Percentiles rank a stretch among this genome's conserved stretches.
phyloP scores from a whole-genome alignment of 2,113 vertebrate species.

The Oreochromis spilurus region DNA sequence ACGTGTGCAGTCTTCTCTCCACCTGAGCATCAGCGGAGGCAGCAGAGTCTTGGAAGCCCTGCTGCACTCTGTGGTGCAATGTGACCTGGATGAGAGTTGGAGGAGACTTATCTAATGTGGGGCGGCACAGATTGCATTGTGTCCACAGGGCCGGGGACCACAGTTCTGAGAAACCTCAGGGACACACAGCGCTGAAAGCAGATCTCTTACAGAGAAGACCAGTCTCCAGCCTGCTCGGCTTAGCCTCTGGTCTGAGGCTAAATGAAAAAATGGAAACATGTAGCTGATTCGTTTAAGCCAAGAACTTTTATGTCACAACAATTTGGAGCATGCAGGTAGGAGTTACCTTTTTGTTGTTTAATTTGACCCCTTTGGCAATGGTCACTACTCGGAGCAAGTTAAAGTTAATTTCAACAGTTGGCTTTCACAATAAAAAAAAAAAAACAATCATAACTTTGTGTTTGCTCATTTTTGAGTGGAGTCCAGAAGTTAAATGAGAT shows the following conservation, averaged over 20 bases:
- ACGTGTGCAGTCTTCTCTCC: background rate
- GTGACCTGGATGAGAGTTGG: slow-evolving; percentile 53
- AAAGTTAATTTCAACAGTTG: background rate
- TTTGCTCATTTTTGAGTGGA: background rate
- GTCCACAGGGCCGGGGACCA: slow-evolving; percentile 7
- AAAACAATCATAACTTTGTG: background rate
- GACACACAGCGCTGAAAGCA: slow-evolving; percentile 33
- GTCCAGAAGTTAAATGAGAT: background rate
- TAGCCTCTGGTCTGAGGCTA: background rate
- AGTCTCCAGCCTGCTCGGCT: background rate
- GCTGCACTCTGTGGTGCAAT: slow-evolving; percentile 26
- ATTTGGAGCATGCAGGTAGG: background rate
- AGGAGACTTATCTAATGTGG: slow-evolving; percentile 49
- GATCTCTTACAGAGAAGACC: background rate
- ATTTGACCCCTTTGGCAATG: background rate
- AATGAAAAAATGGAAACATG: background rate
- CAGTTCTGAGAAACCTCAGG: slow-evolving; percentile 37
- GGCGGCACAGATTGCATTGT: slow-evolving; percentile 49
- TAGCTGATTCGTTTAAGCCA: background rate
- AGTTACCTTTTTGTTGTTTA: background rate
- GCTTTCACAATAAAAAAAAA: background rate
- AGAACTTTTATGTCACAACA: background rate
- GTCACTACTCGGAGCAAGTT: background rate
- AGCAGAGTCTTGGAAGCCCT: background rate
- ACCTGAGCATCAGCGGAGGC: slow-evolving; percentile 9